A percentile compares a stretch with the other conserved stretches of the same genome.
phyloP scores from a whole-genome alignment of 1,140 invertebrate genomes.

The Hylaeus volcanicus region DNA sequence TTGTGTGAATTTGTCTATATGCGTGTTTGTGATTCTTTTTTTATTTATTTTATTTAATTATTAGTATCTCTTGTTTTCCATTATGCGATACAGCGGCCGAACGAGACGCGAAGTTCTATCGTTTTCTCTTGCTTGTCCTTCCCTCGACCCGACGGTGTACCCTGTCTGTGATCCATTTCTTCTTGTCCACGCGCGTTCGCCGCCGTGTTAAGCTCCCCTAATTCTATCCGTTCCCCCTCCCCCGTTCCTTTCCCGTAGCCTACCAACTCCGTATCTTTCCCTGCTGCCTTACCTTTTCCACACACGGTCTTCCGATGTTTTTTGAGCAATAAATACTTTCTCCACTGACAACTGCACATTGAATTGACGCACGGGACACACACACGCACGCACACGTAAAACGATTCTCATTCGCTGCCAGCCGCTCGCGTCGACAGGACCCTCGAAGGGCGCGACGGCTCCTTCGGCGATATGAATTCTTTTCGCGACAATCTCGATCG shows the following conservation, averaged over 20 bases:
- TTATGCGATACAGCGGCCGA: slow-evolving; percentile 54
- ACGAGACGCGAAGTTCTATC: slow-evolving; percentile 58
- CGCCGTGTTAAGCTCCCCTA: slow-evolving; percentile 4
- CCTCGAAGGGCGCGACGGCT: slow-evolving; percentile 8
- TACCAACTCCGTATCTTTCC: slow-evolving; percentile 59
- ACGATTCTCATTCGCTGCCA: slow-evolving; percentile 52
- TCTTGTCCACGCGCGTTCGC: slow-evolving; percentile 26
- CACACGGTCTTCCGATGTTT: slow-evolving; percentile 73
- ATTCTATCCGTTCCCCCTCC: slow-evolving; percentile 41
- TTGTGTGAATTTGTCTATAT: neutral
- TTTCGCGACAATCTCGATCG: slow-evolving; percentile 4
- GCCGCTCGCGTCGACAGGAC: slow-evolving; percentile 57
- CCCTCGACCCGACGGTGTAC: slow-evolving; percentile 59
- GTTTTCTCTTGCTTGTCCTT: neutral
- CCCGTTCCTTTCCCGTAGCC: slow-evolving; percentile 57
- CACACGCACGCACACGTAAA: slow-evolving; percentile 51
- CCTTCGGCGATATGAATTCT: slow-evolving; percentile 42
- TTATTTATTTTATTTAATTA: slow-evolving; percentile 30
- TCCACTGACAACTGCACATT: slow-evolving; percentile 79
- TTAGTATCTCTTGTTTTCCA: slow-evolving; percentile 42
- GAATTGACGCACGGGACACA: slow-evolving; percentile 80
- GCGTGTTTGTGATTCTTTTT: neutral
- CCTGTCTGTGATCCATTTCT: slow-evolving; percentile 56
- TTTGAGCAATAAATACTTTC: slow-evolving; percentile 82
- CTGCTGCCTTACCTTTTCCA: slow-evolving; percentile 57